phyloP scores from a whole-genome alignment of 2,797 vertebrate genomes.

The Eulemur mongoz region DNA sequence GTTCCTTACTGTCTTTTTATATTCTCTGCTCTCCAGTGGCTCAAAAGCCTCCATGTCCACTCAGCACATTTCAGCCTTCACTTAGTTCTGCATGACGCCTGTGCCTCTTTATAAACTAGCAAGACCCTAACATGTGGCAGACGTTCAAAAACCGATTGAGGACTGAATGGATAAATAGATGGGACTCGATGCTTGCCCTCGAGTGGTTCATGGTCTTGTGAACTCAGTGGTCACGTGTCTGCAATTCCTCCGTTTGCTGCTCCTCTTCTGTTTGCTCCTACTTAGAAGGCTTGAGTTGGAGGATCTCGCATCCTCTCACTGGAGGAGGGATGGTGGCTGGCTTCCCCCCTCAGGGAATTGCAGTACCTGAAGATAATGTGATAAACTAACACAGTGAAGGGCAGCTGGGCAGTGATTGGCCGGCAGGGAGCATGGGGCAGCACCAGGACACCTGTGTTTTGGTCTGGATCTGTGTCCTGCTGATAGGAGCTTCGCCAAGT shows the following conservation, averaged over 20 bases:
- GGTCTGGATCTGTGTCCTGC: background rate
- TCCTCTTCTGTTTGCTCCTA: accelerated
- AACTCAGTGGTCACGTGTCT: accelerated
- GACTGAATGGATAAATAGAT: accelerated
- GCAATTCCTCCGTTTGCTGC: background rate
- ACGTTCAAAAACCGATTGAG: accelerated
- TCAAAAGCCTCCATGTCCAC: accelerated
- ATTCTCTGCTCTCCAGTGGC: background rate
- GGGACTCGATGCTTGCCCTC: accelerated
- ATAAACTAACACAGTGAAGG: accelerated
- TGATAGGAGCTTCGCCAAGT: background rate
- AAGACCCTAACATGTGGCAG: accelerated
- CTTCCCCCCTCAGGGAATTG: accelerated
- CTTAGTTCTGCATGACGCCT: accelerated
- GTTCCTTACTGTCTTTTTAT: background rate
- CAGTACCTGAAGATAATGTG: background rate
- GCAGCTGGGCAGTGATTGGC: accelerated
- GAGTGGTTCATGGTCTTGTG: accelerated
- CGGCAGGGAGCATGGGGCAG: accelerated
- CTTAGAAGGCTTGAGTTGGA: background rate
- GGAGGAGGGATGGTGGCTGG: too few species aligned
- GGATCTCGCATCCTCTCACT: accelerated
- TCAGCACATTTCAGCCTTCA: accelerated
- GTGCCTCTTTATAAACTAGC: accelerated
- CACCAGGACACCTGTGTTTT: accelerated